These are phyloP conservation scores for Calidris pugnax DNA, from an alignment of 2,113 vertebrate species.

Conservation along the genomic window DNA sequence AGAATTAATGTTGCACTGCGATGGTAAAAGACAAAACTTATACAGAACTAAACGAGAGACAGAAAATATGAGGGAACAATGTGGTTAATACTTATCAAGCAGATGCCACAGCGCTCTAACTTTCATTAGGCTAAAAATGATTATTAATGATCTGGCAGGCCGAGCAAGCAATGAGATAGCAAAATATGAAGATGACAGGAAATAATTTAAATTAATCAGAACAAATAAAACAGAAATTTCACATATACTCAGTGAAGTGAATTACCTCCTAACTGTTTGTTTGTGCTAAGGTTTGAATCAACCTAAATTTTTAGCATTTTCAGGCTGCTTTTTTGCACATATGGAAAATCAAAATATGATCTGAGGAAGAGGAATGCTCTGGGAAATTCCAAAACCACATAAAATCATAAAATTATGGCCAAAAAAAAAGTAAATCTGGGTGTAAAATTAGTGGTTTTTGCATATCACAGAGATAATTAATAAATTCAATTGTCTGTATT, in stretches of 20 bases:
- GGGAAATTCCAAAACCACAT: neutral
- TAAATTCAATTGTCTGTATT: neutral
- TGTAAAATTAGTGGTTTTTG: neutral
- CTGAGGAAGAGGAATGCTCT: neutral
- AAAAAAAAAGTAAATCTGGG: neutral
- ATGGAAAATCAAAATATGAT: neutral
- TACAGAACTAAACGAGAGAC: neutral
- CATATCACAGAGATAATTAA: neutral
- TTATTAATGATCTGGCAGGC: neutral
- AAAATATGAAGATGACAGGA: neutral
- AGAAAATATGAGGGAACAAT: neutral
- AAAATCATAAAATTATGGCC: neutral
- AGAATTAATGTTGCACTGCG: neutral
- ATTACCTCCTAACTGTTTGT: neutral
- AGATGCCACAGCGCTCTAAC: neutral
- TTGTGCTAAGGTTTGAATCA: neutral
- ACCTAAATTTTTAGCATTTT: neutral
- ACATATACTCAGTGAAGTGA: neutral
- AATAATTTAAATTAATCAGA: slow-evolving; percentile 30
- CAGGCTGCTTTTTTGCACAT: neutral
- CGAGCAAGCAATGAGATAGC: neutral
- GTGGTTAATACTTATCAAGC: neutral
- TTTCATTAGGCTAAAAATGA: neutral
- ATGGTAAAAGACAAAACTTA: neutral
- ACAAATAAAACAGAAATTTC: neutral